Conservation (phyloP, 2,797 vertebrate species). For the Gadopsis marmoratus region DNA sequence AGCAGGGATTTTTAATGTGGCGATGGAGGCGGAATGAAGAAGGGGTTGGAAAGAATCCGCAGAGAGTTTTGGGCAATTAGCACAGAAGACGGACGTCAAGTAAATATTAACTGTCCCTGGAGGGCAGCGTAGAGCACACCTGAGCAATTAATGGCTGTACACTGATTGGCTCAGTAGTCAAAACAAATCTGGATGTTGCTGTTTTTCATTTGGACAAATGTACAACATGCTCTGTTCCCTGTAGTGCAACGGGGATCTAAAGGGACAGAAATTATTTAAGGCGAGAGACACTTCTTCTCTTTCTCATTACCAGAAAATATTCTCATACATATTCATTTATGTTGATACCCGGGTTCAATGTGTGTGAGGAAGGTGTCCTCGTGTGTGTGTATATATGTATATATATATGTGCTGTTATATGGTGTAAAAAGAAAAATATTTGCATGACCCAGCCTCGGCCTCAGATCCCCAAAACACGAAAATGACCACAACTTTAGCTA, state of each 20-base stretch:
- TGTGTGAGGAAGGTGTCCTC: neutral
- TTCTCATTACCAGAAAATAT: neutral
- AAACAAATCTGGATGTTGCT: slow-evolving; percentile 1
- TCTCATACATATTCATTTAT: neutral
- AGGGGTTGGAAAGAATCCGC: neutral
- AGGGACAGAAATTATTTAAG: neutral
- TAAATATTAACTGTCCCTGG: neutral
- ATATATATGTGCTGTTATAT: neutral
- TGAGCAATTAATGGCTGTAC: neutral
- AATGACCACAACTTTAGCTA: neutral
- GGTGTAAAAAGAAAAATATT: neutral
- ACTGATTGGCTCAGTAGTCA: neutral
- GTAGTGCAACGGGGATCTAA: no score
- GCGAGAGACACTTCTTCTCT: neutral
- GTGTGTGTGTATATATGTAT: no score
- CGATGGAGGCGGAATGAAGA: neutral
- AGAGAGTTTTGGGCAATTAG: neutral
- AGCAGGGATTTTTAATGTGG: neutral
- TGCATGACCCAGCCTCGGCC: no score
- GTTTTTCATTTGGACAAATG: neutral
- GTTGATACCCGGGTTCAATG: neutral
- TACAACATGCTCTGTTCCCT: no score
- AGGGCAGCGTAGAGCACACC: neutral
- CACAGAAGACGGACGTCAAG: neutral
- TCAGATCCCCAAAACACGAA: neutral